Base-by-base conservation (phyloP, 1,140 invertebrate species). In the Drosophila punjabiensis region DNA sequence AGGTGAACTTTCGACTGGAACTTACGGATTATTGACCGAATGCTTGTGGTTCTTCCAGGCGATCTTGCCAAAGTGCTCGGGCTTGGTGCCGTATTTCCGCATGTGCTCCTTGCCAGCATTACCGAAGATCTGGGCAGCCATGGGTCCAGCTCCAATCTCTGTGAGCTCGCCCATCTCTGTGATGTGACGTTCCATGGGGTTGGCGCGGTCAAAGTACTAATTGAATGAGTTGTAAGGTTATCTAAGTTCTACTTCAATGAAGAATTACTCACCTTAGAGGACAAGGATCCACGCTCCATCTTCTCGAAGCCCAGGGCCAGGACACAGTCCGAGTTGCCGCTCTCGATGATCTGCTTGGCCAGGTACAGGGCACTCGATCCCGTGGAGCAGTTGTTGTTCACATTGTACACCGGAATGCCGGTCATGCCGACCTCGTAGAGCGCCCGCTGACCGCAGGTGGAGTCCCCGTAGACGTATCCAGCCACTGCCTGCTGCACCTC, bases 341-440 rank as follows among this genome's bases (percentile, higher is more conserved):
- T 96, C 94, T 98, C 96, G 20, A 99, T 94, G 10, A 99, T 95
- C 93, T 99, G 98, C 92, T 98, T 98, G 1, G 96, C 98, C 86
- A 99, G 94, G 68, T 96, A 95, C 1, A 99, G 92, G 5, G 99
- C 99, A 60, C 97, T 98, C 0, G 98, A 98, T 13, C 99, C 99
- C 20, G 98, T 99, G 0, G 99, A 97, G 92, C 99, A 99, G 91
- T 99, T 99, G 92, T 99, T 99, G 93, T 99, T 99, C 0, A 99
- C 98, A 95, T 99, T 99, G 94, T 97, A 98, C 70, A 99, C 96
- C 11, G 99, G 99, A 82, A 99, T 99, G 24, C 98, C 99, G 48
- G 96, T 99, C 95, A 99, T 96, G 43, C 99, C 99, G 43, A 99
- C 94, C 93, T 98, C 96, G 93, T 99, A 99, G 3, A 99, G 84